Conservation (phyloP, 1,140 invertebrate species). For the Megalonaias nervosa region DNA sequence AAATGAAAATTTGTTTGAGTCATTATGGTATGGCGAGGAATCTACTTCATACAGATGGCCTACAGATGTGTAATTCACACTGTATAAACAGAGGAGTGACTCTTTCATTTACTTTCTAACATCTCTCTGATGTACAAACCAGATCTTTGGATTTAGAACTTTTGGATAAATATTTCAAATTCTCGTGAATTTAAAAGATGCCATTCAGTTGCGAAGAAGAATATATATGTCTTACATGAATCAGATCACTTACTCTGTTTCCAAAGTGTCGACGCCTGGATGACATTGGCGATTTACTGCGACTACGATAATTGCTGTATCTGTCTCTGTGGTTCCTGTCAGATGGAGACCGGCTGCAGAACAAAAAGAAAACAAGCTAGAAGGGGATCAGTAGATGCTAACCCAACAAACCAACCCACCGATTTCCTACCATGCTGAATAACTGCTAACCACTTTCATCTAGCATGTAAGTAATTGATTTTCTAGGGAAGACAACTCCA, state of each 20-base stretch:
- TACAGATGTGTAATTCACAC: neutral
- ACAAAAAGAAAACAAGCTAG: no score
- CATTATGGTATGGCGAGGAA: neutral
- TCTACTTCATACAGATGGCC: neutral
- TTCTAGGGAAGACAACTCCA: no score
- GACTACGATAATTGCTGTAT: constrained; percentile 53
- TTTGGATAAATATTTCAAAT: neutral
- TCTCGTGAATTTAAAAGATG: neutral
- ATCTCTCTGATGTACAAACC: neutral
- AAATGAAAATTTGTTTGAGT: neutral
- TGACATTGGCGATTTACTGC: constrained; percentile 75
- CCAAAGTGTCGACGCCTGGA: constrained; percentile 73
- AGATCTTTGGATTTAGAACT: neutral
- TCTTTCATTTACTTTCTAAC: no score
- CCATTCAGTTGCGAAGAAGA: neutral
- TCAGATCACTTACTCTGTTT: constrained; percentile 62
- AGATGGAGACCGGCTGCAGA: no score
- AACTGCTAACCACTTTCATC: no score
- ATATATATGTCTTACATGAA: neutral
- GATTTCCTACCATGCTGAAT: no score
- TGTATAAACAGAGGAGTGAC: no score
- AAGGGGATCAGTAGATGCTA: no score
- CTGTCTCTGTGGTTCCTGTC: neutral
- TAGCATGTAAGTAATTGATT: no score
- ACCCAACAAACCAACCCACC: no score